Evolutionary conservation across 53 echinoderm and acorn worm species (phyloP).

Genomic region (Pentamera pediparva): DNA sequence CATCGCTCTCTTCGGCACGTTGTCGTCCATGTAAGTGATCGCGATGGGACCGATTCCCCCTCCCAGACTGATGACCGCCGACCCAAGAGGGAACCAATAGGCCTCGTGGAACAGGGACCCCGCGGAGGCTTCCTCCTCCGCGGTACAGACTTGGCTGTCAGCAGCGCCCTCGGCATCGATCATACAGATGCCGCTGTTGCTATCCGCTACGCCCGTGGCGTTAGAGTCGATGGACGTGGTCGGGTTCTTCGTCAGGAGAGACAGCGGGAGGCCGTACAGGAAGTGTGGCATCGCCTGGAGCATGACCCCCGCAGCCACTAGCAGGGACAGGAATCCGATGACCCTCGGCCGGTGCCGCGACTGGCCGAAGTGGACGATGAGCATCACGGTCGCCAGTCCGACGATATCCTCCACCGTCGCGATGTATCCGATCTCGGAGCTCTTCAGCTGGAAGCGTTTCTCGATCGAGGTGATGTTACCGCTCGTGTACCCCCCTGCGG

Average conservation of each 20-base stretch:
- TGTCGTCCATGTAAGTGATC: conserved; percentile 47
- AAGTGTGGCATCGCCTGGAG: conserved; percentile 76
- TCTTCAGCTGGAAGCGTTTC: conserved; percentile 80
- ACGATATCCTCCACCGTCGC: conserved; percentile 68
- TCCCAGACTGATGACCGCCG: conserved; percentile 21
- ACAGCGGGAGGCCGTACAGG: conserved; percentile 49
- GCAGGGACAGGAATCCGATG: conserved; percentile 39
- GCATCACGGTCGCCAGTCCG: conserved; percentile 60
- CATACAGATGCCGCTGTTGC: too few species aligned
- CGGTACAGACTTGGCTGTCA: background rate
- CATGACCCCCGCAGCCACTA: conserved; percentile 60
- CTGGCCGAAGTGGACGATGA: conserved; percentile 82
- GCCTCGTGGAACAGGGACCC: conserved; percentile 17
- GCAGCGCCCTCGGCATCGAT: background rate
- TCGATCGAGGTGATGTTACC: conserved; percentile 74
- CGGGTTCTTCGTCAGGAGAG: conserved; percentile 32
- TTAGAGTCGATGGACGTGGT: background rate
- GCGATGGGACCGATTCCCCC: conserved; percentile 31
- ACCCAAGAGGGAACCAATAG: conserved; percentile 30
- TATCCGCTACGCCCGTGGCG: background rate
- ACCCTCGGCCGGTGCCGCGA: conserved; percentile 77
- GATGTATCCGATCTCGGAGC: conserved; percentile 66
- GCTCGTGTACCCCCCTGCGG: conserved; percentile 51
- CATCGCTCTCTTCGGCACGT: conserved; percentile 23
- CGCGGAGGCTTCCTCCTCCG: conserved; percentile 15